These are phyloP conservation scores for Lepidurus couesii DNA, from an alignment of 1,140 invertebrate species.

Conservation along the genomic window DNA sequence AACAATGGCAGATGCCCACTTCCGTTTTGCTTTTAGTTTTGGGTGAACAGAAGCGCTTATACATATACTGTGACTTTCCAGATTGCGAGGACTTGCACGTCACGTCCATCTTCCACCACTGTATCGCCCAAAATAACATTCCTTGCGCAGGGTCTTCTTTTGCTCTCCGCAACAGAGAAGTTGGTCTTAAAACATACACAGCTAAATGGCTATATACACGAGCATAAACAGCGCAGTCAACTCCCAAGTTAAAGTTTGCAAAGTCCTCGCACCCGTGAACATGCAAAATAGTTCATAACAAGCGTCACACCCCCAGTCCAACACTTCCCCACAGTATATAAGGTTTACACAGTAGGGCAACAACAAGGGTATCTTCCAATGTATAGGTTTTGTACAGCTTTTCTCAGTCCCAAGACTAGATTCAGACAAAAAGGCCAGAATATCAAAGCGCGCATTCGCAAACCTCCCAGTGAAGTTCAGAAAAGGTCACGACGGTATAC, in stretches of 20 bases:
- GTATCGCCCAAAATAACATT: slow-evolving; percentile 11
- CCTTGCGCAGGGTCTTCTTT: not conserved
- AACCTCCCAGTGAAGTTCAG: too few species aligned
- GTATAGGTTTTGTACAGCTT: too few species aligned
- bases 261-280: not conserved
- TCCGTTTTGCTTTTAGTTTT: not conserved
- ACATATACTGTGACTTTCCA: not conserved
- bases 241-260: not conserved
- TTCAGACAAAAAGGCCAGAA: too few species aligned
- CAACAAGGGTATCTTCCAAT: too few species aligned
- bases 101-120: slow-evolving; percentile 14
- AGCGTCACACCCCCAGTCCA: not conserved
- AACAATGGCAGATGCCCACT: slow-evolving; percentile 1
- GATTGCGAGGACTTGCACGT: not conserved
- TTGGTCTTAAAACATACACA: not conserved
- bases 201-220: not conserved
- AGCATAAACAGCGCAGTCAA: not conserved
- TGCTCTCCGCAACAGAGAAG: not conserved
- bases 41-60: not conserved
- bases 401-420: too few species aligned
- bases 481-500: too few species aligned
- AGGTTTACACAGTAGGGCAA: too few species aligned
- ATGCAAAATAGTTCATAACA: not conserved
- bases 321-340: not conserved
- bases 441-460: too few species aligned